Percentiles rank a stretch among this genome's conserved stretches.
These are phyloP conservation scores for Drosophila pseudotalamancana DNA, from an alignment of 2,888 invertebrate species.

Conservation along the genomic window DNA sequence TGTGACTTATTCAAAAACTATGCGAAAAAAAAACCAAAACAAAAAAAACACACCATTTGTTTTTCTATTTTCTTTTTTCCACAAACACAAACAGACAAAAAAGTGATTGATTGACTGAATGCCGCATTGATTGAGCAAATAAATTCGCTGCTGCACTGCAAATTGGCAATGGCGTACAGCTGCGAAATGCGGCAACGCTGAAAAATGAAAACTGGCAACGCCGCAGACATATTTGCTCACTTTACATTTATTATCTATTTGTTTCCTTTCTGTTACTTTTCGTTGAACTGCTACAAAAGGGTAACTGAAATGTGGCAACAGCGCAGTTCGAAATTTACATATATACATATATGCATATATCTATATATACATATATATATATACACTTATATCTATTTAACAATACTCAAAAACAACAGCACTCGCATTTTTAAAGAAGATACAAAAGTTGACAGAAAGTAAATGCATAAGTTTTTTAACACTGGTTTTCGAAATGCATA, in stretches of 20 bases:
- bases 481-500: constrained; percentile 26
- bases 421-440: constrained; percentile 64
- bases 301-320: constrained; percentile 56
- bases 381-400: too few species aligned
- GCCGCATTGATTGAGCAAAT: neutral
- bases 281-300: constrained; percentile 26
- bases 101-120: neutral
- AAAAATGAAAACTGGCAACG: constrained; percentile 18
- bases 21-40: constrained; percentile 46
- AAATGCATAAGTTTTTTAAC: constrained; percentile 28
- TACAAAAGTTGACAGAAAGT: constrained; percentile 10
- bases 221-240: constrained; percentile 1
- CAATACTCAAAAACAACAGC: constrained; percentile 55
- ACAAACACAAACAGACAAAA: constrained; percentile 18
- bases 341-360: constrained; percentile 9
- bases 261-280: neutral
- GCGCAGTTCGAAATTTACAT: constrained; percentile 21
- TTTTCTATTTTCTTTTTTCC: constrained; percentile 55
- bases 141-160: neutral
- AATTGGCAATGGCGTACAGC: constrained; percentile 30
- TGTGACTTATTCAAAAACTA: constrained; percentile 72
- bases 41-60: constrained; percentile 51
- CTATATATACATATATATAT: constrained; percentile 7
- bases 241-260: neutral
- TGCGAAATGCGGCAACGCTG: constrained; percentile 16